Base-by-base conservation (phyloP, 2,888 invertebrate species). In the Elysia crispata region DNA sequence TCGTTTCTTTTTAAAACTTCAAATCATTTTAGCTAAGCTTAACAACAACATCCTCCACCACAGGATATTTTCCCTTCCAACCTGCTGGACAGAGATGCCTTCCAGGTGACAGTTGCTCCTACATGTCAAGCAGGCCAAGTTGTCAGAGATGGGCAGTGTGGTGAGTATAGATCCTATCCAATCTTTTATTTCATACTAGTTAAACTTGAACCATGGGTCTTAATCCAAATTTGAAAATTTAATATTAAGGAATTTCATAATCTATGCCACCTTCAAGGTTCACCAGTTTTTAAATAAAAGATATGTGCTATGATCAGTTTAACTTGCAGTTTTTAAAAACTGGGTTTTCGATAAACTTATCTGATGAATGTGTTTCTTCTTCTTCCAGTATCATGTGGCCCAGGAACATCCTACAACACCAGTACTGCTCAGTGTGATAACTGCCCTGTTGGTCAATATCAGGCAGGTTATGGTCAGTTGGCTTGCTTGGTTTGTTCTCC, bases 361-460 rank as follows among this genome's bases (percentile, higher is more conserved):
- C 31, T 33, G 3, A 60, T 1, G 18, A 31, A 31, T 30, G 13
- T 41, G 13, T 74, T 30, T 57, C 20, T 1, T 74, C 31, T 67
- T 33, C 28, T 84, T 83, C 13, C 81, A 89, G 98, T 88, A 13
- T 72, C 83, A 28, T 98, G 98, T 91, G 95, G 97, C 23, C 95
- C 97, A 83, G 98, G 98, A 82, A 97, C 97, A 0, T 97, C 94
- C 93, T 96, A 96, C 90, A 95, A 97, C 84, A 94, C 85, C 30
- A 84, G 94, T 66, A 94, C 94, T 5, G 95, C 95, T 81, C 94
- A 95, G 25, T 98, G 98, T 91, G 93, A 95, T 66, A 95, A 96
- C 31, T 98, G 98, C 89, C 95, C 90, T 0, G 82, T 89, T 1
- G 92, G 92, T 49, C 81, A 87, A 31, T 93, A 90, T 81, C 91